Evolutionary conservation across 2,113 vertebrate genomes (phyloP).

Genomic region (Bambusicola thoracicus): DNA sequence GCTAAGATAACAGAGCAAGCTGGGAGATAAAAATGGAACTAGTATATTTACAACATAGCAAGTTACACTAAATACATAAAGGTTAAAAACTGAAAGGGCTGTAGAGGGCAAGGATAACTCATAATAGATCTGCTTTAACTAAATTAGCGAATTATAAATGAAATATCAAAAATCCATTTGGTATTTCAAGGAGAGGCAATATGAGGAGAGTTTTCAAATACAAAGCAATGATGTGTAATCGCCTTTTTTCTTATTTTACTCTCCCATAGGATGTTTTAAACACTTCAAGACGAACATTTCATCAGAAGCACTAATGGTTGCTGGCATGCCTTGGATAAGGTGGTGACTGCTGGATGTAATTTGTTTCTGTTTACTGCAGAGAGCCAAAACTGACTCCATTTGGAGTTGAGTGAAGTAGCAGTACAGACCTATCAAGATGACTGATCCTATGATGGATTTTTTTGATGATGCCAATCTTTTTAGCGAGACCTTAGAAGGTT

Average conservation of each 20-base stretch:
- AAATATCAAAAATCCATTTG: background rate
- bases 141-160: background rate
- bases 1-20: background rate
- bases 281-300: constrained; percentile 31
- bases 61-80: background rate
- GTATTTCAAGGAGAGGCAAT: background rate
- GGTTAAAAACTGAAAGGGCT: background rate
- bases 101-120: background rate
- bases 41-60: background rate
- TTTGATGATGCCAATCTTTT: constrained; percentile 97
- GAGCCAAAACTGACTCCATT: constrained; percentile 68
- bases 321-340: constrained; percentile 74
- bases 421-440: constrained; percentile 80
- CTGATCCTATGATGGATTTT: constrained; percentile 94
- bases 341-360: constrained; percentile 71
- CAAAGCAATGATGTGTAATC: background rate
- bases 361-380: constrained; percentile 55
- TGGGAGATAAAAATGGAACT: background rate
- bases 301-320: constrained; percentile 69
- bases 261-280: constrained; percentile 25
- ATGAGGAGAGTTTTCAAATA: background rate
- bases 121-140: background rate
- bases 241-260: accelerated
- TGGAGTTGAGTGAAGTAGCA: constrained; percentile 68
- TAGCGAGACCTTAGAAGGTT: constrained; percentile 90